Conservation (phyloP, 1,140 invertebrate species). For the Scaptomyza hsui region DNA sequence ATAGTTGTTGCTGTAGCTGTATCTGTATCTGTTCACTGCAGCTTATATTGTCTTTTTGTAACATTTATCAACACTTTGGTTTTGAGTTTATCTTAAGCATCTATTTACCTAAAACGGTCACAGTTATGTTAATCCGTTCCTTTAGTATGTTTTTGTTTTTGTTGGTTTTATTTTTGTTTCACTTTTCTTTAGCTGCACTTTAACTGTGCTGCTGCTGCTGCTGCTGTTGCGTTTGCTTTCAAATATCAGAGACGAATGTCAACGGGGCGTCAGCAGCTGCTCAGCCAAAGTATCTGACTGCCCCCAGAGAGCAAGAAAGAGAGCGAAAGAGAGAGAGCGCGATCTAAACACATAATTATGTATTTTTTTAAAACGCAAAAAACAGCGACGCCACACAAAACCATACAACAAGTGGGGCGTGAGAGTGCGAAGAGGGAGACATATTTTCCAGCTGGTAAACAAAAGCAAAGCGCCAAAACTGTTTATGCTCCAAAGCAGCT, state of each 20-base stretch:
- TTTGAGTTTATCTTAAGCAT: constrained; percentile 10
- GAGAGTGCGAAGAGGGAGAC: neutral
- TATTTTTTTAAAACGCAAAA: constrained; percentile 83
- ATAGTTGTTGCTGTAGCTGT: constrained; percentile 42
- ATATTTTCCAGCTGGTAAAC: constrained; percentile 37
- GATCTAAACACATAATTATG: constrained; percentile 77
- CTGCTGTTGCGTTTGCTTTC: constrained; percentile 67
- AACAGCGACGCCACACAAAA: constrained; percentile 52
- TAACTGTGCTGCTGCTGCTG: constrained; percentile 39
- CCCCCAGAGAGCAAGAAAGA: neutral
- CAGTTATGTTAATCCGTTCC: constrained; percentile 8
- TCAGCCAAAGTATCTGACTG: constrained; percentile 52
- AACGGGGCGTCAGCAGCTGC: constrained; percentile 52
- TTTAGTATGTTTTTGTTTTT: constrained; percentile 6
- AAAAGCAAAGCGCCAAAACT: constrained; percentile 53
- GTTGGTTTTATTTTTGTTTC: constrained; percentile 38
- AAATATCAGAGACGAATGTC: constrained; percentile 78
- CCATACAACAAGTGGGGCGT: neutral
- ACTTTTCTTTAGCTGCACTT: constrained; percentile 70
- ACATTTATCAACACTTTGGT: constrained; percentile 33
- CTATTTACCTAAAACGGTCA: constrained; percentile 53
- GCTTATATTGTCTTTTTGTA: constrained; percentile 18
- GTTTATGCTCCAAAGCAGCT: constrained; percentile 63
- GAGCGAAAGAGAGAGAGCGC: neutral
- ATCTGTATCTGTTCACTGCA: constrained; percentile 11